Evolutionary conservation across 2,113 vertebrate genomes (phyloP), one percentile per base, ranked within the genome.

Genomic region (Ursus arctos): DNA sequence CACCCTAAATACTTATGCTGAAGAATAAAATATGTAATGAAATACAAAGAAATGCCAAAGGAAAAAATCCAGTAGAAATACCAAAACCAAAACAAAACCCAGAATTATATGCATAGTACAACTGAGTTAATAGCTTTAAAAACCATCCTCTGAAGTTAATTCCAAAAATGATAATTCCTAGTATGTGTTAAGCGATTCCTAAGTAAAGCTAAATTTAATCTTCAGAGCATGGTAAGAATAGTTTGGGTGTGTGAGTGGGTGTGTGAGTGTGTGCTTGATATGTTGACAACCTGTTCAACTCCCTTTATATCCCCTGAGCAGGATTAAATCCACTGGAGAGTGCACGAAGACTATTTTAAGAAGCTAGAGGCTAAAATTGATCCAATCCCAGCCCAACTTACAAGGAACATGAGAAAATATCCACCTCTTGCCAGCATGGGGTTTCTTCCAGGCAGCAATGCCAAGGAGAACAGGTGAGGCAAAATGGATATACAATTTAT

Each of bases 141-240:
- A 57, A 77, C 5, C n/a, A 65, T 28, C 0, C 43, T 92, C 96
- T 51, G 33, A 96, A 93, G 12, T 83, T 43, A 69, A 77, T 79
- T 87, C 3, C 14, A 69, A 79, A 81, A 92, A 43, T 69, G 11
- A 49, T 49, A 72, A 69, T 55, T 92, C 22, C 33, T 80, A 80
- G 26, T 55, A 65, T 40, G 24, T 93, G 55, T 67, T 84, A 57
- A 86, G 11, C 40, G 53, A 40, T 69, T 72, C 0, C 88, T 91
- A 91, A 86, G 15, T 74, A 91, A 91, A 79, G 14, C 53, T 51
- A 90, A 87, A 69, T 76, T 80, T 96, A 57, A 79, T 89, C 28
- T 88, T 71, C 40, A 40, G 26, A 93, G 33, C 5, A 53, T 79
- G 33, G 14, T 81, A 61, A 92, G 36, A 92, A 67, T 33, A 53